A percentile compares a stretch with the other conserved stretches of the same genome.
Conservation (phyloP, 2,797 vertebrate species). For the Diplodus puntazzo region DNA sequence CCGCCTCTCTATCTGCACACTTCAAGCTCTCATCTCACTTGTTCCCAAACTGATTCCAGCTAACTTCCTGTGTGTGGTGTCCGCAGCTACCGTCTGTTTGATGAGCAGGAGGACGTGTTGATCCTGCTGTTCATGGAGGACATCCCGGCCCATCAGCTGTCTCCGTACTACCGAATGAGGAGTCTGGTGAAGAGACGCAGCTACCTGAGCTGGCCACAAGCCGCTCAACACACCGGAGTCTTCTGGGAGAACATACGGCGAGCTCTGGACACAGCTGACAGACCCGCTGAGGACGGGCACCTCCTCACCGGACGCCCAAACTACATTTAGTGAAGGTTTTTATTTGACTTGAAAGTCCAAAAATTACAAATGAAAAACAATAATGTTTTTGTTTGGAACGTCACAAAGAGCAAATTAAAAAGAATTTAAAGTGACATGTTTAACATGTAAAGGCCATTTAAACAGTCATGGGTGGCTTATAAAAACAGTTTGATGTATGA, state of each 20-base stretch:
- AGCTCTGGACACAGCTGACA: conserved; percentile 33
- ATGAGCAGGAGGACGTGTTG: conserved; percentile 69
- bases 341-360: neutral
- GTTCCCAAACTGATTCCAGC: neutral
- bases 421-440: too few relatives aligned
- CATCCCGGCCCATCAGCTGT: conserved; percentile 47
- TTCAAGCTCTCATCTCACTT: too few relatives aligned
- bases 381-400: too few relatives aligned
- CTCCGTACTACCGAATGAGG: conserved; percentile 62
- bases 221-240: conserved; percentile 14
- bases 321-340: neutral
- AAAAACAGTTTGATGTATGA: too few relatives aligned
- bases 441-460: too few relatives aligned
- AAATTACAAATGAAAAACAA: neutral
- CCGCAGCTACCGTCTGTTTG: conserved; percentile 62
- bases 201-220: conserved; percentile 67
- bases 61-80: accelerated
- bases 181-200: conserved; percentile 59
- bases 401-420: too few relatives aligned
- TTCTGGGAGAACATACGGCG: conserved; percentile 58
- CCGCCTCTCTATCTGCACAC: neutral
- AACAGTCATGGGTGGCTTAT: too few relatives aligned
- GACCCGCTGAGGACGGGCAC: accelerated
- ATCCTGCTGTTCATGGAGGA: conserved; percentile 74
- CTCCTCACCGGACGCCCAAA: neutral